These are phyloP conservation scores for Gibbula magus DNA, from an alignment of 2,888 invertebrate genomes.

Conservation along the genomic window DNA sequence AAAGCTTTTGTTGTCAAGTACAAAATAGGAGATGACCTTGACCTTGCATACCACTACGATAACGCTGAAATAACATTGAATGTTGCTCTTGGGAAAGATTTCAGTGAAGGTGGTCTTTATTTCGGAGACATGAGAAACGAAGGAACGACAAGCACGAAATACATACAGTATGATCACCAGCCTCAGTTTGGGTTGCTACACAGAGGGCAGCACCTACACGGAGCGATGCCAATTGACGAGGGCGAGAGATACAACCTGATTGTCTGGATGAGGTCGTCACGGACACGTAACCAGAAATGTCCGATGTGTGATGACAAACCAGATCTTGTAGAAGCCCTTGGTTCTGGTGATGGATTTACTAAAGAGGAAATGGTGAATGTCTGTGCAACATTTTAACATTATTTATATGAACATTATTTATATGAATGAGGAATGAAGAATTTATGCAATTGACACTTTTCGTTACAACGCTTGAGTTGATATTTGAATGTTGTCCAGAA, in stretches of 20 bases:
- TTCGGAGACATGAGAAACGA: slow-evolving; percentile 72
- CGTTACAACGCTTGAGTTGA: too few relatives aligned
- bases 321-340: slow-evolving; percentile 58
- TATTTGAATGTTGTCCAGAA: too few relatives aligned
- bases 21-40: slow-evolving; percentile 70
- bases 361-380: slow-evolving; percentile 44
- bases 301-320: slow-evolving; percentile 76
- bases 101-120: slow-evolving; percentile 73
- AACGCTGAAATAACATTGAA: slow-evolving; percentile 76
- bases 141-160: slow-evolving; percentile 19
- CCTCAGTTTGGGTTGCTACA: slow-evolving; percentile 72
- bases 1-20: slow-evolving; percentile 76
- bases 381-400: slow-evolving; percentile 37
- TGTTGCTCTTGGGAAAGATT: slow-evolving; percentile 73
- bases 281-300: slow-evolving; percentile 72
- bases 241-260: slow-evolving; percentile 75
- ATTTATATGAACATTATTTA: too few relatives aligned
- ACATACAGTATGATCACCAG: slow-evolving; percentile 57
- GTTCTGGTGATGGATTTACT: slow-evolving; percentile 71
- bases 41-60: slow-evolving; percentile 75
- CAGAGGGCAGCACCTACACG: slow-evolving; percentile 75
- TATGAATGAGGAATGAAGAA: too few relatives aligned
- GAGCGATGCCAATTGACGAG: slow-evolving; percentile 71
- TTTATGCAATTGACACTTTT: too few relatives aligned
- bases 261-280: slow-evolving; percentile 76